Percentiles rank a stretch among this genome's conserved stretches.
Evolutionary conservation across 1,140 invertebrate species (phyloP).

Genomic region (Coboldia fuscipes): DNA sequence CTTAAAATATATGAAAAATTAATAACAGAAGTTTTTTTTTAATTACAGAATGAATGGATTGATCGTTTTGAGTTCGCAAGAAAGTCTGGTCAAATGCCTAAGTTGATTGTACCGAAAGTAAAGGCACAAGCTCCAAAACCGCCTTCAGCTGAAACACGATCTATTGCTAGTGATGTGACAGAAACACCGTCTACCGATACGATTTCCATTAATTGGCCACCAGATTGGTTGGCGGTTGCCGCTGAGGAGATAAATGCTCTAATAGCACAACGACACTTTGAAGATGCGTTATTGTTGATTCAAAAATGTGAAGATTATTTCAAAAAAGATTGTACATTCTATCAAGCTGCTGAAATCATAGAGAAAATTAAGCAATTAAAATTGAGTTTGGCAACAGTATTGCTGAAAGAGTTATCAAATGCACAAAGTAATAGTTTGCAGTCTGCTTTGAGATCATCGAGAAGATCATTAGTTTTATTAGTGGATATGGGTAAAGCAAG

Average conservation of each 20-base stretch:
- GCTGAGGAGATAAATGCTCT: slow-evolving; percentile 90
- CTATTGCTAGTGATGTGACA: slow-evolving; percentile 18
- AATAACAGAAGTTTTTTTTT: slow-evolving; percentile 5
- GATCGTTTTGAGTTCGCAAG: slow-evolving; percentile 84
- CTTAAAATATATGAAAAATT: background rate
- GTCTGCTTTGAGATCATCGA: slow-evolving; percentile 73
- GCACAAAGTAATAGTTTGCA: slow-evolving; percentile 74
- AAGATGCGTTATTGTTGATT: slow-evolving; percentile 76
- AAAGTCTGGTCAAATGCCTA: slow-evolving; percentile 51
- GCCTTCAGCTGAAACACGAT: slow-evolving; percentile 21
- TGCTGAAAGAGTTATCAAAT: slow-evolving; percentile 74
- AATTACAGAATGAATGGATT: slow-evolving; percentile 71
- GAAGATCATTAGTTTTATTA: slow-evolving; percentile 69
- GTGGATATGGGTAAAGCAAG: slow-evolving; percentile 30
- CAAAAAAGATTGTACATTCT: slow-evolving; percentile 18
- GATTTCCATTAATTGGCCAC: slow-evolving; percentile 28
- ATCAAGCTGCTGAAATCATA: slow-evolving; percentile 22
- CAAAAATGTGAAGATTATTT: slow-evolving; percentile 45
- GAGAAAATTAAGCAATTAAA: slow-evolving; percentile 49
- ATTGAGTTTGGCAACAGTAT: slow-evolving; percentile 56
- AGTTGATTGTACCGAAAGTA: no score
- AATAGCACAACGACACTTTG: slow-evolving; percentile 93
- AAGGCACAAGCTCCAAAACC: slow-evolving; percentile 29
- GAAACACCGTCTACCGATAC: slow-evolving; percentile 25
- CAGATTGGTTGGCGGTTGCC: slow-evolving; percentile 81